Evolutionary conservation across 2,888 invertebrate species (phyloP).

Genomic region (Drosophila neutralis): DNA sequence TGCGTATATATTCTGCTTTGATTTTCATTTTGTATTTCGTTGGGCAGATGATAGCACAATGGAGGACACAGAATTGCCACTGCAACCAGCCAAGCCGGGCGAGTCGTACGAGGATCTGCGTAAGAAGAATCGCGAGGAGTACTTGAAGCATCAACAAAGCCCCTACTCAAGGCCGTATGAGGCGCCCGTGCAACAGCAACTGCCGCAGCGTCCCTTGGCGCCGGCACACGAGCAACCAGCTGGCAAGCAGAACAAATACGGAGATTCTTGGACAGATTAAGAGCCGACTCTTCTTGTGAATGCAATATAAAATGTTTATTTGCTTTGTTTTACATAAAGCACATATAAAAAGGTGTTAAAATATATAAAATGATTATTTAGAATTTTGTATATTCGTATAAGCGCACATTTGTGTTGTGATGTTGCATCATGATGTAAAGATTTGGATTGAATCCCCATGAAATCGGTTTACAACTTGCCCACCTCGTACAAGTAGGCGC

Average conservation of each 20-base stretch:
- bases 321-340: constrained; percentile 33
- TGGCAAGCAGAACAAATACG: constrained; percentile 82
- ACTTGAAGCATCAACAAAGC: constrained; percentile 81
- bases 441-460: constrained; percentile 6
- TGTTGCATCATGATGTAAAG: constrained; percentile 38
- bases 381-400: constrained; percentile 26
- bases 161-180: constrained; percentile 73
- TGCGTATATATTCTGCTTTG: neutral
- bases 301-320: constrained; percentile 49
- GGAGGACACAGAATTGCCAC: constrained; percentile 85
- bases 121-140: constrained; percentile 89
- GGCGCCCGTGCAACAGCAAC: constrained; percentile 53
- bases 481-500: constrained; percentile 93
- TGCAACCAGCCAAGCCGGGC: constrained; percentile 84
- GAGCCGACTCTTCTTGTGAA: neutral
- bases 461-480: constrained; percentile 66
- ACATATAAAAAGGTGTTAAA: constrained; percentile 18
- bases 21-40: neutral
- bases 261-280: constrained; percentile 84
- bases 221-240: constrained; percentile 13
- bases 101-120: constrained; percentile 91
- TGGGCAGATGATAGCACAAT: constrained; percentile 71
- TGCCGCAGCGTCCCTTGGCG: constrained; percentile 24
- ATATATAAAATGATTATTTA: constrained; percentile 24
- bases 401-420: constrained; percentile 32